Evolutionary conservation across 1,140 invertebrate species (phyloP), one percentile per base, ranked within the genome.

Genomic region (Papilio polyxenes): DNA sequence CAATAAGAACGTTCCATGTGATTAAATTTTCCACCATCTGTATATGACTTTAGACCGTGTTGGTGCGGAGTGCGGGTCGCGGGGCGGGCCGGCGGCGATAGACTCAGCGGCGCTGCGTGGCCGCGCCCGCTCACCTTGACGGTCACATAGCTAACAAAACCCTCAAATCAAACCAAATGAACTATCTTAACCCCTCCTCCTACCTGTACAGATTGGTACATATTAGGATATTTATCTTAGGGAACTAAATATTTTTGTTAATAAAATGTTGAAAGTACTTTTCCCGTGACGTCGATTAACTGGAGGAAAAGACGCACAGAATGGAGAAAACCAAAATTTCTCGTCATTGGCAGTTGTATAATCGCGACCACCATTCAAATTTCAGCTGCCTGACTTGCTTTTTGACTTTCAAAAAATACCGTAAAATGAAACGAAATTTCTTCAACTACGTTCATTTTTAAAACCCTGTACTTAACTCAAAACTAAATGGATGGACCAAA

Each of bases 101-200:
- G 89, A 90, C 89, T 89, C 85, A 37, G 56, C 78, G 89, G 89
- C 89, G 89, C 87, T 84, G 85, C 84, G 81, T 74, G 77, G 79
- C 72, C 69, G 75, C 75, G 87, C 86, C 82, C 40, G 87, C 83
- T 89, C 84, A 85, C 89, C 88, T 89, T 89, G 89, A 87, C 85
- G 86, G 76, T 86, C 86, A 86, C 84, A 84, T 80, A 84, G 82
- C 85, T 65, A 81, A 51, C 44, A 85, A 80, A 79, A 87, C 83
- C 85, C 88, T 86, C 86, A 86, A 85, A 78, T 83, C 79, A 82
- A 44, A 83, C 83, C 76, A 84, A 81, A 74, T 49, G 5, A 20
- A 75, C 74, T 48, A 49, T 44, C 40, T 44, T 49, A 72, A 31
- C 62, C 23, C 23, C 65, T 37, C 62, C 62, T 37, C 23, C 65